Conservation (phyloP, 1,140 invertebrate species). For the Riptortus pedestris region DNA sequence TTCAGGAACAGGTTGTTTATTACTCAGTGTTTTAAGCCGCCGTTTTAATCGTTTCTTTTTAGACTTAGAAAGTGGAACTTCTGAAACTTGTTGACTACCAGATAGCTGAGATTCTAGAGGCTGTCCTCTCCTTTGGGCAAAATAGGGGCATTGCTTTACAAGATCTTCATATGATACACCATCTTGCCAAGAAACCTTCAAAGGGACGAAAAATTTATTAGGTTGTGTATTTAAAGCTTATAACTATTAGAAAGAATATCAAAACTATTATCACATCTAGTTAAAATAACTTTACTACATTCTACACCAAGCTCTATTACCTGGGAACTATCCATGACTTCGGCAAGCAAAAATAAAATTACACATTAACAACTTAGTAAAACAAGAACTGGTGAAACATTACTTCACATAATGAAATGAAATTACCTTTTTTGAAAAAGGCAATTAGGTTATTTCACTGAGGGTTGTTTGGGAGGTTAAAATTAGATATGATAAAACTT, state of each 20-base stretch:
- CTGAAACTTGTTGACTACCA: background rate
- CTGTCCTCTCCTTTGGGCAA: background rate
- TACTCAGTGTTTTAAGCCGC: background rate
- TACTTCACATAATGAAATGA: no score
- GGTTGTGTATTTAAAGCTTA: no score
- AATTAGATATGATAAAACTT: no score
- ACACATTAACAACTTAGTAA: background rate
- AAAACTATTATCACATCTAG: no score
- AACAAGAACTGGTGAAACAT: background rate
- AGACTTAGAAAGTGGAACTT: background rate
- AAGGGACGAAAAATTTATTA: background rate
- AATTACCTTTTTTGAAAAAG: no score
- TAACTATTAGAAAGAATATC: no score
- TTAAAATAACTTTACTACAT: no score
- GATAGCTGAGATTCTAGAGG: background rate
- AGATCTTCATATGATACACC: slow-evolving; percentile 7
- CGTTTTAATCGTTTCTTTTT: slow-evolving; percentile 2
- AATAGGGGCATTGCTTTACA: slow-evolving; percentile 3
- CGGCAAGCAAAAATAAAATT: background rate
- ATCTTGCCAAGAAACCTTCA: background rate
- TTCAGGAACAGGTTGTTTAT: no score
- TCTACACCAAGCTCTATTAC: no score
- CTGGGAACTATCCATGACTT: background rate
- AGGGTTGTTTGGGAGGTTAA: no score
- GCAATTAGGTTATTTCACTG: no score